phyloP scores from a whole-genome alignment of 2,888 invertebrate species.

The Amphiduros pacificus region DNA sequence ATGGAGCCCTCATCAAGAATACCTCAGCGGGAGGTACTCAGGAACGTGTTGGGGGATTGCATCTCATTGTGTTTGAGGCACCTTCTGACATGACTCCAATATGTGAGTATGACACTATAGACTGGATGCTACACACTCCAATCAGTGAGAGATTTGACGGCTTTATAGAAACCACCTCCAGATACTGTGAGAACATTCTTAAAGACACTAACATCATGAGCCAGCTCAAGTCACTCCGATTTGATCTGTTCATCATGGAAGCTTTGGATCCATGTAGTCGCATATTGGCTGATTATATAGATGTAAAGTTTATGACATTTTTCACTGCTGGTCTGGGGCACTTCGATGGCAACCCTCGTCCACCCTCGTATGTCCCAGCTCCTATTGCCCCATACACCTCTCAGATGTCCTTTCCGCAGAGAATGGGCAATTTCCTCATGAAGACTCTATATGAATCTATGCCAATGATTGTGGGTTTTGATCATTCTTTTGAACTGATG shows the following conservation, averaged over 20 bases:
- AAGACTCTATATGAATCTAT: slow-evolving; percentile 30
- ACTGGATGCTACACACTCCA: slow-evolving; percentile 28
- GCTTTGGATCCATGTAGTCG: slow-evolving; percentile 29
- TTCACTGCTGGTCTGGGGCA: slow-evolving; percentile 30
- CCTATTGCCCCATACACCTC: slow-evolving; percentile 27
- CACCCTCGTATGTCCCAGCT: slow-evolving; percentile 30
- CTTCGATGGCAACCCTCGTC: slow-evolving; percentile 30
- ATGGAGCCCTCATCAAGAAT: background rate
- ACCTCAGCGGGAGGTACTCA: no score
- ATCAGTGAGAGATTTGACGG: slow-evolving; percentile 22
- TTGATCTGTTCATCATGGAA: slow-evolving; percentile 29
- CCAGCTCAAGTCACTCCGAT: slow-evolving; percentile 20
- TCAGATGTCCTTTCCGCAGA: slow-evolving; percentile 27
- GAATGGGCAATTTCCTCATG: slow-evolving; percentile 25
- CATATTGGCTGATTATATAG: slow-evolving; percentile 30
- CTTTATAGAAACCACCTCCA: slow-evolving; percentile 21
- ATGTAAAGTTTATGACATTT: slow-evolving; percentile 28
- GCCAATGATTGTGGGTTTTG: slow-evolving; percentile 25
- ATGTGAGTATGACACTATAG: slow-evolving; percentile 28
- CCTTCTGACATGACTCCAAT: slow-evolving; percentile 25
- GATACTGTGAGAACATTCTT: slow-evolving; percentile 28
- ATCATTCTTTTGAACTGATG: slow-evolving; percentile 22
- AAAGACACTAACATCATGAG: slow-evolving; percentile 8
- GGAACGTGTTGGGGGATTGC: no score
- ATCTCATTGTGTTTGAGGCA: slow-evolving; percentile 11